phyloP scores from a whole-genome alignment of 2,888 invertebrate species.

The Ypsolopha scabrella region DNA sequence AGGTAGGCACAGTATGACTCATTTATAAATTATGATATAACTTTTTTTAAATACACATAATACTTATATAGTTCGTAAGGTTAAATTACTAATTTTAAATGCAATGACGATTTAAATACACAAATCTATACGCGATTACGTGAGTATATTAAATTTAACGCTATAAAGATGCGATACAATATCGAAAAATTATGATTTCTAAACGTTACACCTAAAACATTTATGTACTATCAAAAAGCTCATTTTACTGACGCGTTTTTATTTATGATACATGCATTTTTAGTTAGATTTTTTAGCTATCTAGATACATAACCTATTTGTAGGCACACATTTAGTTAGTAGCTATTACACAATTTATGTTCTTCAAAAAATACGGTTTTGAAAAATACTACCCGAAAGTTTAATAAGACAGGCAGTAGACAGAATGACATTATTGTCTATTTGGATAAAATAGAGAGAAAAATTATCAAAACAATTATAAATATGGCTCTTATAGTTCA shows the following conservation, averaged over 20 bases:
- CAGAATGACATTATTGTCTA: constrained; percentile 8
- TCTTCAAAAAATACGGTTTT: background rate
- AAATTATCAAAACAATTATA: no score
- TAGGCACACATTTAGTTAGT: constrained; percentile 58
- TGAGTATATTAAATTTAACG: background rate
- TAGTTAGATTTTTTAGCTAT: constrained; percentile 32
- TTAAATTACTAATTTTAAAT: background rate
- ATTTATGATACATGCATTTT: constrained; percentile 33
- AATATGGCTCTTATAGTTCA: no score
- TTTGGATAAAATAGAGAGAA: no score
- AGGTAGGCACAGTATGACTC: no score
- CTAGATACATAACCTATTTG: constrained; percentile 45
- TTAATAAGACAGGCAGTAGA: constrained; percentile 15
- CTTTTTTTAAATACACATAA: background rate
- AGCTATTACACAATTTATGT: constrained; percentile 9
- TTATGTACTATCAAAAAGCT: constrained; percentile 25
- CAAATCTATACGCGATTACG: background rate
- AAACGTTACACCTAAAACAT: background rate
- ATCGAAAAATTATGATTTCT: background rate
- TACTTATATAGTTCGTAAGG: constrained; percentile 1
- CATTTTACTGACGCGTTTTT: constrained; percentile 38
- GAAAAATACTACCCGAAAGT: background rate
- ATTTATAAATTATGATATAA: no score
- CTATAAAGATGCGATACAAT: no score
- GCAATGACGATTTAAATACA: background rate